Evolutionary conservation across 2,113 vertebrate genomes (phyloP).

Genomic region (Equus quagga): DNA sequence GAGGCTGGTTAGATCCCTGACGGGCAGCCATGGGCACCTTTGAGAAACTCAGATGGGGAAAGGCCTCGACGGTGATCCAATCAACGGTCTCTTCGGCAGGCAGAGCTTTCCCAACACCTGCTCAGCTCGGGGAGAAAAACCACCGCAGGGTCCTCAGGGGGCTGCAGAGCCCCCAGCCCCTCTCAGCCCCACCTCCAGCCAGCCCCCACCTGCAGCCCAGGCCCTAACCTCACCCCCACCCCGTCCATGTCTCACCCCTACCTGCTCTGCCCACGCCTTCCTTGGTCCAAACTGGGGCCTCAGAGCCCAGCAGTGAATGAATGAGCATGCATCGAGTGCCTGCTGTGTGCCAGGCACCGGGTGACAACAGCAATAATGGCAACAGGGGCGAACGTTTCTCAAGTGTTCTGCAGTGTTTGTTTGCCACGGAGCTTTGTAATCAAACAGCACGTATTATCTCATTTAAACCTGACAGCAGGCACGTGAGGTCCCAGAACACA

Average conservation of each 20-base stretch:
- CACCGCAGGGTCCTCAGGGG: background rate
- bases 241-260: too few relatives aligned
- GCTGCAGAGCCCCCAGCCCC: accelerated
- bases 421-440: background rate
- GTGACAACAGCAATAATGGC: background rate
- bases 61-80: background rate
- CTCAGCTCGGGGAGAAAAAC: background rate
- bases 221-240: background rate
- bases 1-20: background rate
- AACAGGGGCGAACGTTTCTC: background rate
- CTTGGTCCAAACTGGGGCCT: background rate
- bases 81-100: background rate
- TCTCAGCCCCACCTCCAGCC: background rate
- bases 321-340: background rate
- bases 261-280: background rate
- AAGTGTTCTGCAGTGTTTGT: background rate
- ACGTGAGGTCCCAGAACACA: accelerated
- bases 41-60: background rate
- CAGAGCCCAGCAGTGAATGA: background rate
- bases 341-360: background rate
- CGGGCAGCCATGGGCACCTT: accelerated
- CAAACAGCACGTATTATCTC: background rate
- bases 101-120: background rate
- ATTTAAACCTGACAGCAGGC: background rate
- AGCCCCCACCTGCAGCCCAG: background rate